phyloP scores from a whole-genome alignment of 2,888 invertebrate genomes.

The Xanthia togata region DNA sequence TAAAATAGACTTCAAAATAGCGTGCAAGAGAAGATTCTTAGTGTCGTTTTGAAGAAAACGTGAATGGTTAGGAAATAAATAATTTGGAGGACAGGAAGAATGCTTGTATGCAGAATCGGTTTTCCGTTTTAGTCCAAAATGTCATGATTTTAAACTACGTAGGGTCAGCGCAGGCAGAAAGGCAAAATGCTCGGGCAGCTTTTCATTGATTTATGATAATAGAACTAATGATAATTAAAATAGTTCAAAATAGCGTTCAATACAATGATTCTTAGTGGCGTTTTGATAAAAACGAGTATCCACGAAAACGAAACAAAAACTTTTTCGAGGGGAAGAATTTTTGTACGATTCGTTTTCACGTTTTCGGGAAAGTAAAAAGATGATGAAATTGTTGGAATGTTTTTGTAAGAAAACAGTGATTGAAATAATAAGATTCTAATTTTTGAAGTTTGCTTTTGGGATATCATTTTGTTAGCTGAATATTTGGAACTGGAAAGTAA shows the following conservation, averaged over 20 bases:
- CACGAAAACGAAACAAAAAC: not conserved
- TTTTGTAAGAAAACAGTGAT: too few species aligned
- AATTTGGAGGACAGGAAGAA: not conserved
- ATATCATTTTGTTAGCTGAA: not conserved
- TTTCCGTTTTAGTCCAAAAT: not conserved
- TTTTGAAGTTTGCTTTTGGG: not conserved
- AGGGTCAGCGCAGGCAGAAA: too few species aligned
- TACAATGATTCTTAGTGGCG: not conserved
- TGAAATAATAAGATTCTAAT: not conserved
- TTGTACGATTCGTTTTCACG: not conserved
- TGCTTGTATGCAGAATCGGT: too few species aligned
- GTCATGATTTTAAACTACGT: not conserved
- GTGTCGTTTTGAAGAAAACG: not conserved
- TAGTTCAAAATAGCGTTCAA: not conserved
- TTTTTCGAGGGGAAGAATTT: not conserved
- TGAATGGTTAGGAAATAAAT: too few species aligned
- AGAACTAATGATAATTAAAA: not conserved
- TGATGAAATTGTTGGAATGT: too few species aligned
- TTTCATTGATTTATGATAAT: not conserved
- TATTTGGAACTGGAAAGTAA: not conserved
- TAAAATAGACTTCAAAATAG: not conserved
- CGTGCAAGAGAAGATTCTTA: not conserved
- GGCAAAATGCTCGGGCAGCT: too few species aligned
- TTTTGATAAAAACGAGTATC: not conserved
- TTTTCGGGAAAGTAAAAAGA: not conserved